Percentiles rank a stretch among this genome's conserved stretches.
Evolutionary conservation across 2,888 invertebrate genomes (phyloP).

Genomic region (Globia sparganii): DNA sequence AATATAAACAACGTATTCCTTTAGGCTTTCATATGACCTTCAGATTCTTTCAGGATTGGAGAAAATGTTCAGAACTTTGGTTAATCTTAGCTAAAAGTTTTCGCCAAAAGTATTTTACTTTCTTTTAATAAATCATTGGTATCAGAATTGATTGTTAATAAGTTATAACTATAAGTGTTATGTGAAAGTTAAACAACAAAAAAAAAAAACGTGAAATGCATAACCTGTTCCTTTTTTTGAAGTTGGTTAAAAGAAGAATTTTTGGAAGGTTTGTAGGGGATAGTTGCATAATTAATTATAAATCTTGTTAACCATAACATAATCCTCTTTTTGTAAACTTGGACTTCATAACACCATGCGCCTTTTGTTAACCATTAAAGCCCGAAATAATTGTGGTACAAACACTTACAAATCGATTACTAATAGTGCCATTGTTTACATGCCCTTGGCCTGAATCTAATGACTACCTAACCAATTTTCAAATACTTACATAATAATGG

Average conservation of each 20-base stretch:
- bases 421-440: constrained; percentile 13
- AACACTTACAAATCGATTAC: constrained; percentile 16
- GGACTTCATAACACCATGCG: background rate
- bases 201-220: background rate
- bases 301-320: background rate
- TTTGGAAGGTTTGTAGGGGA: background rate
- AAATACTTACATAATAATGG: background rate
- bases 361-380: background rate
- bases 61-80: constrained; percentile 20
- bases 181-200: background rate
- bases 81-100: constrained; percentile 23
- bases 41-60: constrained; percentile 2
- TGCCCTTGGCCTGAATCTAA: constrained; percentile 47
- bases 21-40: constrained; percentile 8
- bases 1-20: constrained; percentile 15
- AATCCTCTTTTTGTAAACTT: background rate
- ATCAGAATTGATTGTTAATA: background rate
- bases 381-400: background rate
- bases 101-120: constrained; percentile 8
- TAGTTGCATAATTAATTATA: background rate
- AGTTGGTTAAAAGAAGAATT: background rate
- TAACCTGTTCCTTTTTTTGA: background rate
- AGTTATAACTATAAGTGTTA: background rate
- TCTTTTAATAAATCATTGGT: background rate
- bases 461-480: background rate